These are phyloP conservation scores for Gerosis bhagava DNA, from an alignment of 2,888 invertebrate species.

Conservation along the genomic window DNA sequence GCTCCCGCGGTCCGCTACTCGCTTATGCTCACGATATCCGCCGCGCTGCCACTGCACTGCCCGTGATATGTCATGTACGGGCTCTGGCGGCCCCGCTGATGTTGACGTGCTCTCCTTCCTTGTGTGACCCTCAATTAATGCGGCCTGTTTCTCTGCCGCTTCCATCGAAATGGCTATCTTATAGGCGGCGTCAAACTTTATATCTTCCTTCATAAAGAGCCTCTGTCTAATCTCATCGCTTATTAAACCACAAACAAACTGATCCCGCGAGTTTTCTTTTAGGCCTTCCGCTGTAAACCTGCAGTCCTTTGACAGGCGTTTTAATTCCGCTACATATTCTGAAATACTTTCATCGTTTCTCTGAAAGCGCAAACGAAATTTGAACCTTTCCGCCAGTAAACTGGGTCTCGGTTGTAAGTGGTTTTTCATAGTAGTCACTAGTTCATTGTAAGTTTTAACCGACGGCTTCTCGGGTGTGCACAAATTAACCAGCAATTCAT, in stretches of 20 bases:
- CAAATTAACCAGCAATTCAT: constrained; percentile 9
- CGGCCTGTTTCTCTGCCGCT: not conserved
- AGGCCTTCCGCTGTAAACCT: not conserved
- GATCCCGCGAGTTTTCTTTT: constrained; percentile 8
- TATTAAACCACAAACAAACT: constrained; percentile 3
- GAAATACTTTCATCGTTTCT: not conserved
- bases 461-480: constrained; percentile 15
- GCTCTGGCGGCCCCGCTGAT: not conserved
- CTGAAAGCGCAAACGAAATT: constrained; percentile 2
- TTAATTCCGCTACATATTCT: constrained; percentile 6
- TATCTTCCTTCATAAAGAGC: not conserved
- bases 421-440: constrained; percentile 2
- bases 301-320: constrained; percentile 4
- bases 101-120: not conserved
- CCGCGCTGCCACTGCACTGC: not conserved
- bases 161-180: not conserved
- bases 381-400: constrained; percentile 6
- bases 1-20: not conserved
- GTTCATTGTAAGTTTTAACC: not conserved
- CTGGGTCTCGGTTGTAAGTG: constrained; percentile 7
- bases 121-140: not conserved
- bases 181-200: not conserved
- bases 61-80: not conserved
- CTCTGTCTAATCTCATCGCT: constrained; percentile 1
- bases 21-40: too few relatives aligned